These are phyloP conservation scores for Conger conger DNA, from an alignment of 2,113 vertebrate species.

Conservation along the genomic window DNA sequence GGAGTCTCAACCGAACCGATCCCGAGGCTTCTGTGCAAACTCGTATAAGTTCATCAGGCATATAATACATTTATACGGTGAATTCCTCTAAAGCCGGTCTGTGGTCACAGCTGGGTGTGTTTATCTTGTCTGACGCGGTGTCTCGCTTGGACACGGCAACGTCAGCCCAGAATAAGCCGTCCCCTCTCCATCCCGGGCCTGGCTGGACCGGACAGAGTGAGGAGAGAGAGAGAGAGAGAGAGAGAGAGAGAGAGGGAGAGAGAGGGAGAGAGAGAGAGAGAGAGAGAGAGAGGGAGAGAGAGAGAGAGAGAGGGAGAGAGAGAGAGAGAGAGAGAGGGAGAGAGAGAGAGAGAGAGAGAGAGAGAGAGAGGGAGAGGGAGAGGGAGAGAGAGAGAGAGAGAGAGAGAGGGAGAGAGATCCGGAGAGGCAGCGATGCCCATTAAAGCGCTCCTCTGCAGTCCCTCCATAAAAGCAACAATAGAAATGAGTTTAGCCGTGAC, in stretches of 20 bases:
- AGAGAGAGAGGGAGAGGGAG: too few relatives aligned
- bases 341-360: too few relatives aligned
- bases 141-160: neutral
- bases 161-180: neutral
- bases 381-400: too few relatives aligned
- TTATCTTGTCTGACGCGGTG: neutral
- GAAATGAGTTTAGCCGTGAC: slow-evolving; percentile 43
- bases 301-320: too few relatives aligned
- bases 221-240: too few relatives aligned
- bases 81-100: neutral
- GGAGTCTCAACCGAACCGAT: neutral
- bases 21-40: neutral
- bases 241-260: too few relatives aligned
- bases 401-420: slow-evolving; percentile 23
- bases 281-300: too few relatives aligned
- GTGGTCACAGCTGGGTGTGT: neutral
- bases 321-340: too few relatives aligned
- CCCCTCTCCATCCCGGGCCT: neutral
- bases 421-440: slow-evolving; percentile 36
- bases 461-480: slow-evolving; percentile 42
- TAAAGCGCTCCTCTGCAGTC: slow-evolving; percentile 25
- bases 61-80: neutral
- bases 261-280: too few relatives aligned
- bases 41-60: neutral
- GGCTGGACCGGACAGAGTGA: too few relatives aligned